These are phyloP conservation scores for Cinclus cinclus DNA, from an alignment of 2,113 vertebrate genomes.

Conservation along the genomic window DNA sequence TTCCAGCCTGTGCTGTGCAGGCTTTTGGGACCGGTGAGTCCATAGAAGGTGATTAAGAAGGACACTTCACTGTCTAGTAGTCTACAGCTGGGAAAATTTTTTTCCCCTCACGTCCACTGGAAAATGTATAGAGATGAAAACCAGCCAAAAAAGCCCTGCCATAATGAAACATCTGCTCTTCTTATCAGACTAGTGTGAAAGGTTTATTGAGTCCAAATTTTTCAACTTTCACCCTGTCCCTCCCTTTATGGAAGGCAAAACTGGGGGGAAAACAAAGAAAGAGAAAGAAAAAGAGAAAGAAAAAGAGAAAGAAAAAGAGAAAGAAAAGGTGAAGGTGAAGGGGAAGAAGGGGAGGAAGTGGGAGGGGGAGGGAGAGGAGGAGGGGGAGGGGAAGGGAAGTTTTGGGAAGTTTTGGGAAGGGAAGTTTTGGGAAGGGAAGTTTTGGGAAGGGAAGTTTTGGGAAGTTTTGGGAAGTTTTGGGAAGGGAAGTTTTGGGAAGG, in stretches of 20 bases:
- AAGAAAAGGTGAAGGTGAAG: no score
- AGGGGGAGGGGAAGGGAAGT: no score
- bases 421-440: no score
- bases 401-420: no score
- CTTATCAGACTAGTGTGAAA: neutral
- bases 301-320: rapidly evolving
- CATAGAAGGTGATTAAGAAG: neutral
- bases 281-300: no score
- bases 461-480: no score
- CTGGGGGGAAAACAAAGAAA: rapidly evolving
- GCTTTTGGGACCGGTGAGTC: neutral
- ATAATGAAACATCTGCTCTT: neutral
- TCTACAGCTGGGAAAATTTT: neutral
- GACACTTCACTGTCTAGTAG: neutral
- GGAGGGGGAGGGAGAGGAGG: no score
- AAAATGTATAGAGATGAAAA: neutral
- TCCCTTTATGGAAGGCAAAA: neutral
- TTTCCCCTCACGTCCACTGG: neutral
- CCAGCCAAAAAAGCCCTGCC: neutral
- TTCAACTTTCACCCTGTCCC: neutral
- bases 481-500: no score
- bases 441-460: no score
- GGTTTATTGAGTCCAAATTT: neutral
- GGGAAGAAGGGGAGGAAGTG: no score
- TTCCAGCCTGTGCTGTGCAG: neutral